These are phyloP conservation scores for Desmodus rotundus DNA, from an alignment of 2,113 vertebrate genomes.

Conservation along the genomic window DNA sequence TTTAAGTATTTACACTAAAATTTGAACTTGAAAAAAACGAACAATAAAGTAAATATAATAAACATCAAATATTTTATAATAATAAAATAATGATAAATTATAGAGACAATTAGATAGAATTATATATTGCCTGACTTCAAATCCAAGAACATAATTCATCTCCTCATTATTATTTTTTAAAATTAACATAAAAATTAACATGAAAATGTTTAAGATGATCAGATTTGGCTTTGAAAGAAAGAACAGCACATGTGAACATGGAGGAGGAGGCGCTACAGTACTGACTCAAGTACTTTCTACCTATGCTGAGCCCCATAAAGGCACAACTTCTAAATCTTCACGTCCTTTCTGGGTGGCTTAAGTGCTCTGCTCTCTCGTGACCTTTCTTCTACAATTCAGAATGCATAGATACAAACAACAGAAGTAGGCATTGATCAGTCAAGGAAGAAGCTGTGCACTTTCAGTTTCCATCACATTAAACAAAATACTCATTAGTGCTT, in stretches of 20 bases:
- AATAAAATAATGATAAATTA: background rate
- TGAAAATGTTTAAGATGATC: background rate
- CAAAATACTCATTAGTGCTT: constrained; percentile 59
- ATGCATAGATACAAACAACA: constrained; percentile 43
- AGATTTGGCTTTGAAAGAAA: background rate
- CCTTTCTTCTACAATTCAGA: constrained; percentile 34
- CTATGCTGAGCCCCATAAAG: background rate
- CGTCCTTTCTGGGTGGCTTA: background rate
- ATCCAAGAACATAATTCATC: constrained; percentile 15
- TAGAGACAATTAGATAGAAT: background rate
- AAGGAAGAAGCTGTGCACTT: constrained; percentile 13
- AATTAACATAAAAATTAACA: background rate
- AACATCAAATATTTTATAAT: background rate
- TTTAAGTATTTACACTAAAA: constrained; percentile 36
- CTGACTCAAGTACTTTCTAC: background rate
- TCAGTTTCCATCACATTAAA: constrained; percentile 61
- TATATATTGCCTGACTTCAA: background rate
- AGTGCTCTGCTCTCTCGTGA: constrained; percentile 37
- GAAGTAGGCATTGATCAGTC: constrained; percentile 61
- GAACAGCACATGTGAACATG: background rate
- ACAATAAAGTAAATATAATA: background rate
- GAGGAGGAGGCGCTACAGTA: background rate
- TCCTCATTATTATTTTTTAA: background rate
- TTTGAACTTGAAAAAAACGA: constrained; percentile 18
- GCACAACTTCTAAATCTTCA: constrained; percentile 37